Percentiles rank a stretch among this genome's conserved stretches.
Conservation (phyloP, 2,113 vertebrate species). For the Smithornis capensis region DNA sequence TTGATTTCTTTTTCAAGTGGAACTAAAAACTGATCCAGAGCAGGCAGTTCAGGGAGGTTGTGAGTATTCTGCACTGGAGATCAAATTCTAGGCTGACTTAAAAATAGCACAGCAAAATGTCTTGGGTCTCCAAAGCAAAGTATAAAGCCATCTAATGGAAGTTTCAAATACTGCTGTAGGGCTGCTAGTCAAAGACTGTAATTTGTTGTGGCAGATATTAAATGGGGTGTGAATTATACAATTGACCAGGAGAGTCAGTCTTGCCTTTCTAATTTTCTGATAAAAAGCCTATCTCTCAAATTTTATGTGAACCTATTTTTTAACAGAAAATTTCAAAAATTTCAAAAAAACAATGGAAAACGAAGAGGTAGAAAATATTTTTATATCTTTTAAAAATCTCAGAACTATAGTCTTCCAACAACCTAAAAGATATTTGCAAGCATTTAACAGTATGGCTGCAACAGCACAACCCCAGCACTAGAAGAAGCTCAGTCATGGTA, state of each 20-base stretch:
- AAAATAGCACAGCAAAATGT: not conserved
- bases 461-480: not conserved
- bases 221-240: not conserved
- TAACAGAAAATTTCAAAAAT: not conserved
- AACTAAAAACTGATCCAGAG: not conserved
- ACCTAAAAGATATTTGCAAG: not conserved
- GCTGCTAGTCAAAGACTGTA: not conserved
- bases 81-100: not conserved
- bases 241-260: not conserved
- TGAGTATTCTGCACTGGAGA: not conserved
- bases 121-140: not conserved
- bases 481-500: not conserved
- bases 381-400: not conserved
- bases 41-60: not conserved
- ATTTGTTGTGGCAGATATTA: constrained; percentile 1
- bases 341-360: not conserved
- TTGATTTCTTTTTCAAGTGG: not conserved
- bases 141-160: not conserved
- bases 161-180: not conserved
- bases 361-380: not conserved
- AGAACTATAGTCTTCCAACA: not conserved
- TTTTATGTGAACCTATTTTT: not conserved
- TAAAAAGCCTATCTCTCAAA: not conserved
- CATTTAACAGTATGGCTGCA: not conserved
- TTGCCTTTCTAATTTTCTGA: not conserved